phyloP scores from a whole-genome alignment of 2,888 invertebrate genomes.

The Dorcus parallelipipedus region DNA sequence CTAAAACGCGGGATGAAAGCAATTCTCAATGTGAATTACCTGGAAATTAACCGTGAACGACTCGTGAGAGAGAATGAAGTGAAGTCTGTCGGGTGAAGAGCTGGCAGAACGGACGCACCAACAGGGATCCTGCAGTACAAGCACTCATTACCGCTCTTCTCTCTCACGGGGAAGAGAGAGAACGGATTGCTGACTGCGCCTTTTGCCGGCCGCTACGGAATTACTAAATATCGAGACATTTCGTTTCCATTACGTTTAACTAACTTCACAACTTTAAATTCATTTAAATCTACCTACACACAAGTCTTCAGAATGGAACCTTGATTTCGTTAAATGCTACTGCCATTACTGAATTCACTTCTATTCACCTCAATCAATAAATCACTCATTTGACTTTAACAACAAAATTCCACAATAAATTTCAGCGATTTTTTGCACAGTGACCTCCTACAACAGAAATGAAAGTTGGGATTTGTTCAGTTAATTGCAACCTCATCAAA shows the following conservation, averaged over 20 bases:
- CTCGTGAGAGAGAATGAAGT: slow-evolving; percentile 31
- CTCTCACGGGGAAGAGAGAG: slow-evolving; percentile 9
- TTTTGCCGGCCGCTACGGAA: slow-evolving; percentile 35
- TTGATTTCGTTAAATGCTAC: too few relatives aligned
- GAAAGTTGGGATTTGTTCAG: too few relatives aligned
- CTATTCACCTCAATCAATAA: too few relatives aligned
- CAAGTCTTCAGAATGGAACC: not conserved
- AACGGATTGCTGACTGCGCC: slow-evolving; percentile 33
- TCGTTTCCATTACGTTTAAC: slow-evolving; percentile 17
- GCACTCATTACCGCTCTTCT: slow-evolving; percentile 38
- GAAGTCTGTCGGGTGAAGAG: slow-evolving; percentile 29
- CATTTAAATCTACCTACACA: slow-evolving; percentile 5
- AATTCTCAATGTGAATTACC: slow-evolving; percentile 44
- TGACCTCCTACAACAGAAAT: too few relatives aligned
- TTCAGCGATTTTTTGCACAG: too few relatives aligned
- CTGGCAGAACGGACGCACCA: slow-evolving; percentile 26
- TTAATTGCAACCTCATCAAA: too few relatives aligned
- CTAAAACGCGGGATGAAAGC: slow-evolving; percentile 34
- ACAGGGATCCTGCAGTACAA: slow-evolving; percentile 42
- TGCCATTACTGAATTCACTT: too few relatives aligned
- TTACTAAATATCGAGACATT: slow-evolving; percentile 40
- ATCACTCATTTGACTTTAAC: too few relatives aligned
- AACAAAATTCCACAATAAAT: too few relatives aligned
- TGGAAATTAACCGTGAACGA: slow-evolving; percentile 45
- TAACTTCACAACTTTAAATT: slow-evolving; percentile 23